Evolutionary conservation across 2,888 invertebrate genomes (phyloP).

Genomic region (Drosophila macrospina): DNA sequence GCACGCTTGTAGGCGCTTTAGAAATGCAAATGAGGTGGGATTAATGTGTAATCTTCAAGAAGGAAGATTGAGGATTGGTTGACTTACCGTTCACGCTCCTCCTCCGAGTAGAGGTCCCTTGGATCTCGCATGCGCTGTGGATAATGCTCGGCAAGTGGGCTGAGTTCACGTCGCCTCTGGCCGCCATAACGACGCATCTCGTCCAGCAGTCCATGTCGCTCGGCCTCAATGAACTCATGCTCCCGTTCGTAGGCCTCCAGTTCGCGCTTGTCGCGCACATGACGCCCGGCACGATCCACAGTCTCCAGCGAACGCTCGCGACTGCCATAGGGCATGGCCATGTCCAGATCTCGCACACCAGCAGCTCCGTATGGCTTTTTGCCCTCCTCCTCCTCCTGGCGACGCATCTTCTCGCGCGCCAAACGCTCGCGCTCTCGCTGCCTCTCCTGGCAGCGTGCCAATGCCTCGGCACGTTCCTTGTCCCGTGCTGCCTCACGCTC

Average conservation of each 20-base stretch:
- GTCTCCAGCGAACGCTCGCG: slow-evolving; percentile 83
- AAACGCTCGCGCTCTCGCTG: slow-evolving; percentile 87
- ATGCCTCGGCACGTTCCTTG: slow-evolving; percentile 88
- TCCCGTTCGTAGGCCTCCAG: slow-evolving; percentile 79
- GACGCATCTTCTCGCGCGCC: slow-evolving; percentile 85
- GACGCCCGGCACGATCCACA: slow-evolving; percentile 68
- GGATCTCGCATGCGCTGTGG: slow-evolving; percentile 76
- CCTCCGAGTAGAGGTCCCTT: slow-evolving; percentile 83
- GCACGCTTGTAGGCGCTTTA: slow-evolving; percentile 80
- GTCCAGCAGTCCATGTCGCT: slow-evolving; percentile 78
- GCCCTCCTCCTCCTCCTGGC: slow-evolving; percentile 84
- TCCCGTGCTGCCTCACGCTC: slow-evolving; percentile 87
- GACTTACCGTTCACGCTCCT: slow-evolving; percentile 80
- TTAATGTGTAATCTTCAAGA: background rate
- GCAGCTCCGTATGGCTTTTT: slow-evolving; percentile 68
- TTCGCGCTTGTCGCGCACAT: slow-evolving; percentile 76
- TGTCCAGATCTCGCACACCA: slow-evolving; percentile 86
- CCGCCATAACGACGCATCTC: slow-evolving; percentile 83
- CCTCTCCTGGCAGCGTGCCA: slow-evolving; percentile 88
- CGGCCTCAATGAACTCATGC: slow-evolving; percentile 75
- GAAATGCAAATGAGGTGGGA: background rate
- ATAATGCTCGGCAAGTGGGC: slow-evolving; percentile 82
- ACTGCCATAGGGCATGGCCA: slow-evolving; percentile 84
- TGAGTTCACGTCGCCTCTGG: slow-evolving; percentile 81
- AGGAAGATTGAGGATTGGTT: background rate